A percentile compares a stretch with the other conserved stretches of the same genome.
Evolutionary conservation across 2,888 invertebrate species (phyloP).

Genomic region (Melanargia galathea): DNA sequence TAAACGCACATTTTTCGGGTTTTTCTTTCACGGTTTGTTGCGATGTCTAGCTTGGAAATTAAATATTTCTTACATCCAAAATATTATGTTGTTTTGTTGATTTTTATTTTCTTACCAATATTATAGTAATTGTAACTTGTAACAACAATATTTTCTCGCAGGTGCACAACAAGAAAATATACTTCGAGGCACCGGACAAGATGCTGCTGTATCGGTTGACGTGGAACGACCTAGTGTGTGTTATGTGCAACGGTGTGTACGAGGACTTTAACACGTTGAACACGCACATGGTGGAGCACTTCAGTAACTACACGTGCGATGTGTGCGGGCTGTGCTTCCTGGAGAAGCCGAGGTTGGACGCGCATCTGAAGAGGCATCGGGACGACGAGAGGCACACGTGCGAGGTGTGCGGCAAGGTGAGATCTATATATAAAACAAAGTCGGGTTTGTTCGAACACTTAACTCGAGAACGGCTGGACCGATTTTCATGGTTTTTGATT

Average conservation of each 20-base stretch:
- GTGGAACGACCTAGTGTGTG: conserved; percentile 18
- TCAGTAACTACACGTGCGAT: conserved; percentile 71
- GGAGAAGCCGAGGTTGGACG: conserved; percentile 44
- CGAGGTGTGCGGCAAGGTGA: conserved; percentile 73
- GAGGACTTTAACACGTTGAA: conserved; percentile 73
- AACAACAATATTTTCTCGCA: too few species aligned
- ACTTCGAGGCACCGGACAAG: conserved; percentile 62
- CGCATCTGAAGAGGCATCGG: conserved; percentile 69
- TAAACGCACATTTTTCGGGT: too few species aligned
- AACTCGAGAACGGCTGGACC: too few species aligned
- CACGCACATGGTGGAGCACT: conserved; percentile 75
- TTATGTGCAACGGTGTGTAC: conserved; percentile 51
- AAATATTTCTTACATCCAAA: too few species aligned
- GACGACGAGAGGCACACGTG: conserved; percentile 76
- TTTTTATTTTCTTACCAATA: too few species aligned
- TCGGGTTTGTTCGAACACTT: too few species aligned
- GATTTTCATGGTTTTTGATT: too few species aligned
- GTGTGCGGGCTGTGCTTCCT: conserved; percentile 68
- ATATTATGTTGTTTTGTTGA: too few species aligned
- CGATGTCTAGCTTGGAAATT: too few species aligned
- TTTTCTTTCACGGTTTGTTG: too few species aligned
- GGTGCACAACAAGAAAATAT: conserved; percentile 64
- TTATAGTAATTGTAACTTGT: too few species aligned
- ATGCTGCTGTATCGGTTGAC: conserved; percentile 61
- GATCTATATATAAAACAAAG: too few species aligned